These are phyloP conservation scores for Reinhardtius hippoglossoides DNA, from an alignment of 2,113 vertebrate genomes.

Conservation along the genomic window DNA sequence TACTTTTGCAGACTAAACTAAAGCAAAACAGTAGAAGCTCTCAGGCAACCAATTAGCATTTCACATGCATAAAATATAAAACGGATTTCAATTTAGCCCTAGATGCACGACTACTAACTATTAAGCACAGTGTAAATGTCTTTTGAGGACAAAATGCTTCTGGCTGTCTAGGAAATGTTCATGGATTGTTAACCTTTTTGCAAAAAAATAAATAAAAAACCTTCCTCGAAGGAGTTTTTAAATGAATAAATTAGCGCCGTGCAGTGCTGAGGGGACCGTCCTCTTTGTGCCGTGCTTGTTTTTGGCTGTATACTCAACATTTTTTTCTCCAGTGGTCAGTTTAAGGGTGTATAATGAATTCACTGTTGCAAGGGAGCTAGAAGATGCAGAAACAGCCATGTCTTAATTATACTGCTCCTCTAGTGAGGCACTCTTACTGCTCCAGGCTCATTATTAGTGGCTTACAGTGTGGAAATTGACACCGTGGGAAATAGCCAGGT, in stretches of 20 bases:
- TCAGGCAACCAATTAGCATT: neutral
- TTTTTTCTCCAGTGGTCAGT: constrained; percentile 11
- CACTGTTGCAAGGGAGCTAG: neutral
- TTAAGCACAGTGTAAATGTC: neutral
- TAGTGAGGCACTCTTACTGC: constrained; percentile 9
- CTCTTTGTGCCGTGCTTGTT: neutral
- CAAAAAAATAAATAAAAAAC: neutral
- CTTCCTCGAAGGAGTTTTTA: neutral
- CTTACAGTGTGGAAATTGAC: constrained; percentile 42
- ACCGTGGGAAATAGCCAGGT: constrained; percentile 43
- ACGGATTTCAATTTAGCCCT: neutral
- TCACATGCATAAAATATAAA: neutral
- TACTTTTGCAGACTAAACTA: neutral
- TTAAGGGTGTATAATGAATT: neutral
- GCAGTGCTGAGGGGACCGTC: too few relatives aligned
- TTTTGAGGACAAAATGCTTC: neutral
- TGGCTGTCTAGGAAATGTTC: neutral
- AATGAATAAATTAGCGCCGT: neutral
- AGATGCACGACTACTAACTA: neutral
- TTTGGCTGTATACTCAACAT: neutral
- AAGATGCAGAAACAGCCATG: constrained; percentile 8
- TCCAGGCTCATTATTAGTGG: constrained; percentile 47
- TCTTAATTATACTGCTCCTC: constrained; percentile 47
- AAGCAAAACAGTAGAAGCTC: neutral
- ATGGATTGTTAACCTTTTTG: neutral